Evolutionary conservation across 2,797 vertebrate genomes (phyloP), one percentile per base, ranked within the genome.

Genomic region (Sorex maritimensis): DNA sequence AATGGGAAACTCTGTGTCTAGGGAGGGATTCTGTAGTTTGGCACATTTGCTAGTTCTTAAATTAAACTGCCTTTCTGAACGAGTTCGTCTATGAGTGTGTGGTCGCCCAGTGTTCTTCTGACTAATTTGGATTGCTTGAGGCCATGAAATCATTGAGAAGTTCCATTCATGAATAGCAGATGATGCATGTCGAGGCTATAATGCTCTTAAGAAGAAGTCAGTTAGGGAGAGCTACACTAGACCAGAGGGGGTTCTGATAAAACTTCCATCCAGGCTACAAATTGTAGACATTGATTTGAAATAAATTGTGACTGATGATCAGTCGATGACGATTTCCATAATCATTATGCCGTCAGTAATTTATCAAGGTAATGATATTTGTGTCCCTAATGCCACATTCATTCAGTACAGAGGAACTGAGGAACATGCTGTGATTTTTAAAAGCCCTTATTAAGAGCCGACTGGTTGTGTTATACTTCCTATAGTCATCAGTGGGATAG

Each of bases 331-430:
- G 96, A 98, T 99, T 99, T 99, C 98, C 98, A 99, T 99, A 99
- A 99, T 99, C 98, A 98, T 98, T 98, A 98, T 97, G 98, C 97
- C 97, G 97, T 98, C 98, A 94, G 98, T 98, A 98, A 99, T 99
- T 99, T 98, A 99, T 99, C 98, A 99, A 98, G 97, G 97, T 98
- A 98, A 99, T 98, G 98, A 98, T 99, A 98, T 98, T 98, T 98
- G 97, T 97, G 97, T 98, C 98, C 98, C 98, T 98, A 98, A 98
- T 99, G 98, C 98, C 98, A 99, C 97, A 98, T 98, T 99, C 98
- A 98, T 98, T 98, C 98, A 98, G 97, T 98, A 98, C 96, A 95
- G 97, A 98, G 96, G 97, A 96, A 98, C 97, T 96, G 95, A 98
- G 97, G 97, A 96, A 97, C 97, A 95, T 92, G 96, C 97, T 98